These are phyloP conservation scores for Crypturellus undulatus DNA, from an alignment of 2,113 vertebrate genomes.

Conservation along the genomic window DNA sequence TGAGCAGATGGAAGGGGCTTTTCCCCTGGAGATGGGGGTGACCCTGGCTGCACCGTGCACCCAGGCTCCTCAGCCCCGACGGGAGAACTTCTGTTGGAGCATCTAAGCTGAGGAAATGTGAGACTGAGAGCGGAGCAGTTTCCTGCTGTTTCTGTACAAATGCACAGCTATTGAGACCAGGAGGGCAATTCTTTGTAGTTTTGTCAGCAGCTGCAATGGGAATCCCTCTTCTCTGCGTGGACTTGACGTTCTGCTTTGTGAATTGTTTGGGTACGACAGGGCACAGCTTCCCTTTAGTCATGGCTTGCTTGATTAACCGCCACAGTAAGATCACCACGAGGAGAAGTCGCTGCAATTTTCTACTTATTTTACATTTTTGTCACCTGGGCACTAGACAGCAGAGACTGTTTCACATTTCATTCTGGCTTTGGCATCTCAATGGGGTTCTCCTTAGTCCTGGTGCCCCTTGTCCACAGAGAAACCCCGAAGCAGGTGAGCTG, in stretches of 20 bases:
- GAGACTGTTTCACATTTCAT: neutral
- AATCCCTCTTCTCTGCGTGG: neutral
- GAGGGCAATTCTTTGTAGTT: neutral
- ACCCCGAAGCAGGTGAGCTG: neutral
- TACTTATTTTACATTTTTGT: neutral
- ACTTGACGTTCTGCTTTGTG: neutral
- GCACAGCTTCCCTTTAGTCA: neutral
- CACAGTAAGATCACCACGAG: neutral
- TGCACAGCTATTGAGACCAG: neutral
- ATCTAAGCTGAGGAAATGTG: neutral
- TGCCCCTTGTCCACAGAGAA: neutral
- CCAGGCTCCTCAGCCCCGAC: neutral
- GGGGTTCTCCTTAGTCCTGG: neutral
- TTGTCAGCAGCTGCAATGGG: neutral
- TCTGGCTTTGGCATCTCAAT: neutral
- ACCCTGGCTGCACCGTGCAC: fast-evolving
- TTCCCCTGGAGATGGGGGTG: neutral
- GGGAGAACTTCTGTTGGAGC: neutral
- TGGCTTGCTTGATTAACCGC: neutral
- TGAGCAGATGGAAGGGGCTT: neutral
- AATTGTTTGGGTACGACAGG: neutral
- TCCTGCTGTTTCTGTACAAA: neutral
- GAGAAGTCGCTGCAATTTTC: too few species aligned
- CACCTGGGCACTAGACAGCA: neutral
- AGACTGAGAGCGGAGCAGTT: neutral